Base-by-base conservation (phyloP, 2,797 vertebrate genomes). In the Sciurus carolinensis region DNA sequence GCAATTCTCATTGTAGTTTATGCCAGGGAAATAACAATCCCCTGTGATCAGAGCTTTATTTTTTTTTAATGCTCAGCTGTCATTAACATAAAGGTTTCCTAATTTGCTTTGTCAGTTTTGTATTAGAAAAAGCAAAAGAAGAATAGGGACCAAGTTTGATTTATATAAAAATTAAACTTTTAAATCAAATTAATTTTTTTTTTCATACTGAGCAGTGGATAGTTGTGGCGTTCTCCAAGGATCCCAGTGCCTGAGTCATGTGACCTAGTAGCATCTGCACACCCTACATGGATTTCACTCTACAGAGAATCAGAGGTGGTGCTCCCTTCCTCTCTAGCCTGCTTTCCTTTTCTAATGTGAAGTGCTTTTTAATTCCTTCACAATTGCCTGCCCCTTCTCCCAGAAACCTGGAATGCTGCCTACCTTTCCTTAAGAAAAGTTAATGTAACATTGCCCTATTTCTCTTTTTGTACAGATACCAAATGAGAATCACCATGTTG, bases 81-180 rank as follows among this genome's bases (percentile, higher is more conserved):
- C 47, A 76, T 88, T 94, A 87, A 76, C 75, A 64, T 50, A 84
- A 94, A 87, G 24, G n/a, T 88, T 88, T 94, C 44, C 44, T 85
- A 73, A 79, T n/a, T 79, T 87, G 17, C 50, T 92, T 57, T 90
- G 33, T 92, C 39, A 89, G 50, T 87, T 95, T 95, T 87, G 42
- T 83, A 36, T 33, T 92, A 75, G 76, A 90, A 69, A 84, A 87
- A 44, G 57, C 67, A 62, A 93, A 86, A 69, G 33, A 91, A 86
- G 42, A 80, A 94, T 85, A 54, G 22, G 39, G 50, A 54, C 3
- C 52, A 90, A 85, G 62, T 87, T 88, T 88, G 18, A 90, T 6
- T 47, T 69, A 30, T 20, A 42, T 81, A 76, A 71, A 90, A 93
- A 71, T 66, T 66, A 72, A 59, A 90, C 0, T 18, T 54, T 90